Evolutionary conservation across 2,113 vertebrate species (phyloP).

Genomic region (Macroglossus sobrinus): DNA sequence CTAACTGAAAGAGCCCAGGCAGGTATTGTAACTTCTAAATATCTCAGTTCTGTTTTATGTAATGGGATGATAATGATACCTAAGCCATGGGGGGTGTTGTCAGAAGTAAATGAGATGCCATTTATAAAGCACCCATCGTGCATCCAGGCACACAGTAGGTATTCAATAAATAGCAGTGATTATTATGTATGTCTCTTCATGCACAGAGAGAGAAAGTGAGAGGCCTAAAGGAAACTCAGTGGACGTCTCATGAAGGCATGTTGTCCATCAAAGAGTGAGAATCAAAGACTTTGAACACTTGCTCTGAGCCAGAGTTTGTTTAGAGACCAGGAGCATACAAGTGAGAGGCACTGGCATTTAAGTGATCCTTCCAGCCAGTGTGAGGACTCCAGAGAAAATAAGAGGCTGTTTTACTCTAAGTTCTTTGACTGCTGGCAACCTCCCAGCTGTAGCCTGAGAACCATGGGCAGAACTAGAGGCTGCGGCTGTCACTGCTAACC

Average conservation of each 20-base stretch:
- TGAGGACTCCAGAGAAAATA: neutral
- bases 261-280: neutral
- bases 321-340: neutral
- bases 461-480: neutral
- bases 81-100: neutral
- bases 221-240: neutral
- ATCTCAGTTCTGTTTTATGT: neutral
- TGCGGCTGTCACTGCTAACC: neutral
- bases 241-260: neutral
- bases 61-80: neutral
- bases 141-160: neutral
- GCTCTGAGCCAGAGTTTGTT: neutral
- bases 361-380: neutral
- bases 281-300: neutral
- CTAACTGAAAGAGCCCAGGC: neutral
- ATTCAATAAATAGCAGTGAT: neutral
- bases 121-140: neutral
- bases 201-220: neutral
- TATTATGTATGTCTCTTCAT: neutral
- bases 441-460: conserved; percentile 12
- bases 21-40: neutral
- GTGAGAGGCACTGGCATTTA: neutral
- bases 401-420: neutral
- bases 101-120: neutral
- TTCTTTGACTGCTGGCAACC: conserved; percentile 2